Base-by-base conservation (phyloP, 1,140 invertebrate species). In the Drosophila pandora region DNA sequence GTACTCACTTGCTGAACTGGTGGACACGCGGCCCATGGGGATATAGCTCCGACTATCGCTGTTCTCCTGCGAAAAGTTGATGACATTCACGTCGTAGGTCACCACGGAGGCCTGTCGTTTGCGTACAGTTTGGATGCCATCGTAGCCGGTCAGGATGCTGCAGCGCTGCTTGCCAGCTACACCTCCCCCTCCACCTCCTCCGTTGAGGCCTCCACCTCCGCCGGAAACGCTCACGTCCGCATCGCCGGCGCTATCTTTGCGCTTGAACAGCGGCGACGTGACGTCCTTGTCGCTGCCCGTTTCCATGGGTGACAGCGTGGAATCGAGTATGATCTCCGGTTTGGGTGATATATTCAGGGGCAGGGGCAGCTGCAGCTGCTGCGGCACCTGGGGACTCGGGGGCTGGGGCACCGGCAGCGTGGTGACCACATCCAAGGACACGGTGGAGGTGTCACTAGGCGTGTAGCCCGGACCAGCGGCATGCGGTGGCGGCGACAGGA, bases 21-120 rank as follows among this genome's bases (percentile, higher is more conserved):
- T 92, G 69, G 91, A 92, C 28, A 90, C 90, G 9, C 90, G 81
- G n/a, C 85, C 90, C 84, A 91, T 87, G 34, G 90, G 90, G 57
- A 90, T 90, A 57, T 80, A 92, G 81, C 79, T 93, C 61, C 73
- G 91, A 88, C 85, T 87, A 61, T 90, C 90, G 56, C 85, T 83
- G 47, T 88, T 78, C 30, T 91, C 91, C 69, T 91, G 88, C 55
- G 91, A 83, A 61, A 92, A 92, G 68, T 92, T 91, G 43, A 92
- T 92, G 75, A 92, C 91, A 74, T 92, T 92, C 7, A 92, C 91
- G 52, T 92, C 91, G 67, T 92, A 92, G 56, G 91, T 92, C 45
- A 92, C 91, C 57, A 91, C 88, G 5, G 91, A 91, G 6, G 91
- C 90, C 49, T 92, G 89, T 50, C 91, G 83, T 62, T 91, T 91